Conservation (phyloP, 2,113 vertebrate genomes). For the Piprites chloris region DNA sequence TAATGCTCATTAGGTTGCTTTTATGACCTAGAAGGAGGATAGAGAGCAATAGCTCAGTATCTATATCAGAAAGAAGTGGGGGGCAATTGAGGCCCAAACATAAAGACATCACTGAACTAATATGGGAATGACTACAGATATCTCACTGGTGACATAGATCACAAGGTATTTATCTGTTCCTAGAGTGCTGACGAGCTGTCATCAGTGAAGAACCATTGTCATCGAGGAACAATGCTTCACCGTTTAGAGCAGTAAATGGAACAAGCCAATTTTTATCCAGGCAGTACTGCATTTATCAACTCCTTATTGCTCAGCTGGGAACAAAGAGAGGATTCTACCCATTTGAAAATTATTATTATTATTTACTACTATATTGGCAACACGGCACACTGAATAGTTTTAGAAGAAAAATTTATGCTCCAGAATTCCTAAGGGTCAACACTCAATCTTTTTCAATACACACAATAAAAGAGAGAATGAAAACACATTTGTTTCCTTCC, state of each 20-base stretch:
- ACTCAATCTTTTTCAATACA: constrained; percentile 13
- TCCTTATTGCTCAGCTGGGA: constrained; percentile 44
- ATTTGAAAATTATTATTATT: constrained; percentile 64
- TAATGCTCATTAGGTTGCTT: background rate
- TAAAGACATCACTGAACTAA: background rate
- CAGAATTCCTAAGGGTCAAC: constrained; percentile 40
- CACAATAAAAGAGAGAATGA: constrained; percentile 29
- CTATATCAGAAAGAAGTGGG: background rate
- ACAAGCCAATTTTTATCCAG: constrained; percentile 38
- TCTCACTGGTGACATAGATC: background rate
- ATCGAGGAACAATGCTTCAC: constrained; percentile 43
- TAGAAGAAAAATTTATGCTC: constrained; percentile 25
- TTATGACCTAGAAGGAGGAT: background rate
- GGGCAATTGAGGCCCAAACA: background rate
- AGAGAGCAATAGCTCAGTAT: background rate
- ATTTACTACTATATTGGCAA: constrained; percentile 52
- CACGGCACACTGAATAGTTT: constrained; percentile 11
- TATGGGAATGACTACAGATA: background rate
- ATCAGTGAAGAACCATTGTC: constrained; percentile 26
- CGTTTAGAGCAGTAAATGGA: constrained; percentile 39
- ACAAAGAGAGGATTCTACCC: constrained; percentile 24
- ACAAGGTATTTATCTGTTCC: constrained; percentile 4
- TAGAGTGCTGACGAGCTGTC: background rate
- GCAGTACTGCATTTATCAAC: constrained; percentile 37
- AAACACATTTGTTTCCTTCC: constrained; percentile 19